These are phyloP conservation scores for Bradysia coprophila DNA, from an alignment of 1,140 invertebrate genomes.

Conservation along the genomic window DNA sequence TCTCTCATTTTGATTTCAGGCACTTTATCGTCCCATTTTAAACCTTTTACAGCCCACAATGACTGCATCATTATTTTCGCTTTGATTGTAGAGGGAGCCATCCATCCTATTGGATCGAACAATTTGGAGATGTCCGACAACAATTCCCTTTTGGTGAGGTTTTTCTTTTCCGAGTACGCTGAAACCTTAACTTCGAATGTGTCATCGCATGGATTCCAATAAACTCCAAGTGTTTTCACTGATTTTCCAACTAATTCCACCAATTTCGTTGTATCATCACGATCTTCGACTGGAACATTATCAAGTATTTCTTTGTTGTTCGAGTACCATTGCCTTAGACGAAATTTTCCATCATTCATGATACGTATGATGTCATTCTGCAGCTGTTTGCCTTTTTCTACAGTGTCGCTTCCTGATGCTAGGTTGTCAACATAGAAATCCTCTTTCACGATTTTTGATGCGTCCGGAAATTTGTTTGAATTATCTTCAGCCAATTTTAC, in stretches of 20 bases:
- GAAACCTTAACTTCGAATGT: slow-evolving; percentile 6
- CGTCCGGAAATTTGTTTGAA: slow-evolving; percentile 1
- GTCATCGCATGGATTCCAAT: slow-evolving; percentile 14
- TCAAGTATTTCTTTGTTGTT: slow-evolving; percentile 8
- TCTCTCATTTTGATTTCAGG: background rate
- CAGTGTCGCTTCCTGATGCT: slow-evolving; percentile 8
- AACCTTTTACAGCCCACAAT: slow-evolving; percentile 8
- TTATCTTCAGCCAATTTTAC: slow-evolving; percentile 18
- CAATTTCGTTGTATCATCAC: background rate
- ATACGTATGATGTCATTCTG: slow-evolving; percentile 8
- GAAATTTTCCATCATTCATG: slow-evolving; percentile 7
- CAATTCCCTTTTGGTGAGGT: slow-evolving; percentile 8
- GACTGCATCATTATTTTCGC: slow-evolving; percentile 14
- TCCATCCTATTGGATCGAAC: slow-evolving; percentile 14
- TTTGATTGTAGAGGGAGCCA: slow-evolving; percentile 12
- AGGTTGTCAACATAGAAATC: slow-evolving; percentile 15
- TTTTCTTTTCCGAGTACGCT: background rate
- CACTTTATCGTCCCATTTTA: slow-evolving; percentile 4
- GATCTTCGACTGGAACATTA: slow-evolving; percentile 4
- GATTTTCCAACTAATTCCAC: background rate
- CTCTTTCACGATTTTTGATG: slow-evolving; percentile 2
- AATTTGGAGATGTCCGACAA: slow-evolving; percentile 9
- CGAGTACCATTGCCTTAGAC: slow-evolving; percentile 11
- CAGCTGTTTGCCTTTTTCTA: slow-evolving; percentile 14
- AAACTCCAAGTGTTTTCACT: slow-evolving; percentile 11